Evolutionary conservation across 53 echinoderm and acorn worm genomes (phyloP), one percentile per base, ranked within the genome.

Genomic region (Glandiceps talaboti): DNA sequence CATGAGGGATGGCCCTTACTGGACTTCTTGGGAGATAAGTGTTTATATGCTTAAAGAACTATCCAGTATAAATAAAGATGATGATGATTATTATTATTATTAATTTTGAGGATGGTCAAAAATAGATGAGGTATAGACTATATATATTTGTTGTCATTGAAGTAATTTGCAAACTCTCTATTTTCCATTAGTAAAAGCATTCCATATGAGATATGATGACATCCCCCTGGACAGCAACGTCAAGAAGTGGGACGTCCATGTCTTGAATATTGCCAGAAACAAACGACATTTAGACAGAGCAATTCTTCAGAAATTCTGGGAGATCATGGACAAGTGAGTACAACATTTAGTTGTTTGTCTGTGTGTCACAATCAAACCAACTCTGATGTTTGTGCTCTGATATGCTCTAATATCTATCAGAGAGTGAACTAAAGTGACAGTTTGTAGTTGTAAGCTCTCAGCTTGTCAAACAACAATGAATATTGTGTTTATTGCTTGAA

Each of bases 211-310:
- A 76, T 97, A 84, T 76, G 93, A 93, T 74, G 91, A 97, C 29
- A 74, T 97, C 78, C 87, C 90, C 33, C 76, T 97, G 64, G 97
- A 97, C 76, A 83, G 88, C 74, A 97, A 97, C 77, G 85, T 97
- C 26, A 85, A 79, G 74, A 93, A 97, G 73, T 97, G 97, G 97
- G 93, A 93, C 78, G 86, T 97, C 1, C 85, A 91, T 25, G 86
- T 97, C 14, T 81, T 97, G 85, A 84, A 89, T 12, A 80, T 97
- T 80, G 93, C 89, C 79, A 81, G 93, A 28, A 80, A 82, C 30
- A 97, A 91, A 74, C 86, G 97, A 14, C 97, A 97, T 73, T 75
- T 93, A 85, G 97, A 96, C 87, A 87, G 93, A 81, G 97, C 97
- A 75, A 88, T 83, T 29, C 83, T 96, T 33, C 91, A 92, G 76